Base-by-base conservation (phyloP, 1,140 invertebrate genomes). In the Penaeus japonicus region DNA sequence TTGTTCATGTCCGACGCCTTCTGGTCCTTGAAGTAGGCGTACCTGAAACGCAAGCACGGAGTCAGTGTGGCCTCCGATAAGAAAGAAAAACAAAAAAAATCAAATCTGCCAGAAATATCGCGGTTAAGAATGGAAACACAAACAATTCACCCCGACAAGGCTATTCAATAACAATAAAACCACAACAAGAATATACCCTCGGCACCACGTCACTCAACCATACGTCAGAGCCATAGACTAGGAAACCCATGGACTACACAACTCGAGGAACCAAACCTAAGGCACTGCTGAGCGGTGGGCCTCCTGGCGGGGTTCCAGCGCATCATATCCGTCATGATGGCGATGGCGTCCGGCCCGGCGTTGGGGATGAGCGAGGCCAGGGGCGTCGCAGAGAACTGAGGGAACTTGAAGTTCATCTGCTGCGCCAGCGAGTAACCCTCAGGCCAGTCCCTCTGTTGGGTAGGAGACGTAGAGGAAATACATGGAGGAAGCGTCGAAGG, bases 361-460 rank as follows among this genome's bases (percentile, higher is more conserved):
- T 97, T 96, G 2, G 96, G 96, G 84, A 99, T 96, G 17, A 99
- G 93, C 77, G 96, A 94, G 84, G 95, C 94, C 32, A 99, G 93
- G 18, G 96, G 95, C 27, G 97, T 96, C 91, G 95, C 94, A 0
- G 94, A 94, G 91, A 97, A 96, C 91, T 96, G 96, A 10, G 98
- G 98, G 93, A 99, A 99, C 89, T 97, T 96, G 92, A 99, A 99
- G 91, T 99, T 99, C 95, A 99, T 98, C 59, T 96, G 96, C 4
- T 96, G 94, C 0, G 99, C 98, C 77, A 99, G 93, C 88, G 97
- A 95, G 92, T 97, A 97, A 2, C 98, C 98, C 91, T 99, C 98
- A 0, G 97, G 95, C 99, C 99, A 99, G 85, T 98, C 96, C 89
- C 95, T 95, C 95, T 98, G 92, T 85, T 82, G 73, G 35, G 39